These are phyloP conservation scores for Pluvianellus socialis DNA, from an alignment of 2,113 vertebrate species.

Conservation along the genomic window DNA sequence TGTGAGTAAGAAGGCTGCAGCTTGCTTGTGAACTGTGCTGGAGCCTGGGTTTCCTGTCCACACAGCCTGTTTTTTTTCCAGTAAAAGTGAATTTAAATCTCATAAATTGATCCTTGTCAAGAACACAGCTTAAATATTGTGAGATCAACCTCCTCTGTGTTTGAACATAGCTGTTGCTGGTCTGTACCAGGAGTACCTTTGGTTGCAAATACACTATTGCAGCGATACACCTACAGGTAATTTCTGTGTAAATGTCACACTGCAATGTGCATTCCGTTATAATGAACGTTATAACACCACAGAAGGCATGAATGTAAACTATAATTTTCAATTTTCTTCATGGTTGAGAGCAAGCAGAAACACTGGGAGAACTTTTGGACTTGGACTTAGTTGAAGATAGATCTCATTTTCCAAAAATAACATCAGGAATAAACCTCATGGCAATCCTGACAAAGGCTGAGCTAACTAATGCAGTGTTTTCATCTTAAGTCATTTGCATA, in stretches of 20 bases:
- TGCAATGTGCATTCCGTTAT: not conserved
- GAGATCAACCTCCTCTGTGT: not conserved
- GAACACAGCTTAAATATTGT: not conserved
- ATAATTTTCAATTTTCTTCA: not conserved
- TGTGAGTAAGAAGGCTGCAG: not conserved
- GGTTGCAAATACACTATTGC: not conserved
- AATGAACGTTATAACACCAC: not conserved
- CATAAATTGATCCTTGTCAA: not conserved
- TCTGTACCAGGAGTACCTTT: not conserved
- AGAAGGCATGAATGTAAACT: not conserved
- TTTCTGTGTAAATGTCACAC: not conserved
- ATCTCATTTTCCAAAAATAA: not conserved
- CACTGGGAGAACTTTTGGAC: not conserved
- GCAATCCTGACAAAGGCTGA: not conserved
- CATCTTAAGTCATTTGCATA: not conserved
- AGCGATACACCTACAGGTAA: not conserved
- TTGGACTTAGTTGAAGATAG: not conserved
- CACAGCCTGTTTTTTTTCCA: not conserved
- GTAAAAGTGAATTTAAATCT: not conserved
- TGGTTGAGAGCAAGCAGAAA: not conserved
- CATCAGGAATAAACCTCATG: fast-evolving
- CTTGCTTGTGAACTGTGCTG: not conserved
- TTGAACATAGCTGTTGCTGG: not conserved
- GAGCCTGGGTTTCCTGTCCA: not conserved
- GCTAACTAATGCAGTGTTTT: not conserved